These are phyloP conservation scores for Sepioteuthis lessoniana DNA, from an alignment of 2,888 invertebrate species.

Conservation along the genomic window DNA sequence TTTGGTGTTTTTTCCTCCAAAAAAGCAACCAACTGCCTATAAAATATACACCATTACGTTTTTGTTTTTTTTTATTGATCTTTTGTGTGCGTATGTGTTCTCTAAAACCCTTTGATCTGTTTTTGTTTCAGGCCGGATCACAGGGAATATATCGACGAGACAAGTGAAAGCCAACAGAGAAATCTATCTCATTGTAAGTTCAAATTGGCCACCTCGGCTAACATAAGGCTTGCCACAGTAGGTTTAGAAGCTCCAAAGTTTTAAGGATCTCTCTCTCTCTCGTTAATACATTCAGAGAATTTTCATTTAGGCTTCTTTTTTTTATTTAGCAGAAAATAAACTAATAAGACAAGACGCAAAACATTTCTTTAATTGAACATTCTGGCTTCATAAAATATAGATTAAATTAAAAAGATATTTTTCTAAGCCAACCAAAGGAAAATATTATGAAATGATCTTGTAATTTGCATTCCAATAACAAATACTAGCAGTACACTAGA, in stretches of 20 bases:
- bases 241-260: not conserved
- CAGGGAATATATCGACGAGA: conserved; percentile 66
- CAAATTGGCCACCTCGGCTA: not conserved
- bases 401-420: no score
- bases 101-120: not conserved
- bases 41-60: not conserved
- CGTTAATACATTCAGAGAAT: no score
- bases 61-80: not conserved
- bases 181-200: conserved; percentile 69
- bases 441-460: no score
- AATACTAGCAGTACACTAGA: no score
- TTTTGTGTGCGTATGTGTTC: not conserved
- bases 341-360: no score
- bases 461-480: no score
- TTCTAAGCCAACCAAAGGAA: no score
- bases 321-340: no score
- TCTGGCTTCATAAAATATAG: no score
- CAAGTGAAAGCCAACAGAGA: conserved; percentile 61
- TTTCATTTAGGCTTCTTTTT: no score
- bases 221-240: not conserved
- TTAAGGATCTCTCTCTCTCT: no score
- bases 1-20: not conserved
- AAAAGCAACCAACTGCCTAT: not conserved
- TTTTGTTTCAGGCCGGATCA: conserved; percentile 67
- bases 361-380: no score